A percentile compares a stretch with the other conserved stretches of the same genome.
These are phyloP conservation scores for Heteromyza rotundicornis DNA, from an alignment of 2,888 invertebrate genomes.

Conservation along the genomic window DNA sequence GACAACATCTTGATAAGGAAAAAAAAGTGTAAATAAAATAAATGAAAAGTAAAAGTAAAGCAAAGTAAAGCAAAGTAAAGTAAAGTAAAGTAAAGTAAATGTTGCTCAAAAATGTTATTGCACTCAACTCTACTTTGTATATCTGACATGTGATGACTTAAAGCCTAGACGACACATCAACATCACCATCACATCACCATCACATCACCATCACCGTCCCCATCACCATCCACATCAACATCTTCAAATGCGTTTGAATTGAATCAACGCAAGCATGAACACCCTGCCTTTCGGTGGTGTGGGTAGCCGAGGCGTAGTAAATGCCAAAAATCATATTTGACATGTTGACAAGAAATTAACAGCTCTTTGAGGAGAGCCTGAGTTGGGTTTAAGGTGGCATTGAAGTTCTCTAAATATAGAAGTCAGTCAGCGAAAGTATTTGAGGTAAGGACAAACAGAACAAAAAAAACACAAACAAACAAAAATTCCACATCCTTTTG, in stretches of 20 bases:
- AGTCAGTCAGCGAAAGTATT: no score
- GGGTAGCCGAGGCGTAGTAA: background rate
- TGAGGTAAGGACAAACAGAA: no score
- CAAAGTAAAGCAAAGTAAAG: background rate
- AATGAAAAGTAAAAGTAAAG: background rate
- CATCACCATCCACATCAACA: no score
- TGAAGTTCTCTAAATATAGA: no score
- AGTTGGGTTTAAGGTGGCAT: no score
- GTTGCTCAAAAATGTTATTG: no score
- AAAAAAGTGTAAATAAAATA: background rate
- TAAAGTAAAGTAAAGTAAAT: background rate
- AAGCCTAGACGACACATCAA: constrained; percentile 2
- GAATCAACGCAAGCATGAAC: background rate
- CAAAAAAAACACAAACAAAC: no score
- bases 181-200: background rate
- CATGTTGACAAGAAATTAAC: constrained; percentile 1
- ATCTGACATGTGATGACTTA: background rate
- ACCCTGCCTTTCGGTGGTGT: background rate
- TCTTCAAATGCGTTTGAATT: background rate
- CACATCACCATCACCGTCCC: no score
- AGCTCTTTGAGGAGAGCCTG: background rate
- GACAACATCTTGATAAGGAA: background rate
- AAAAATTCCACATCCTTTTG: no score
- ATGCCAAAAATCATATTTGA: background rate
- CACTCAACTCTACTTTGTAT: no score